These are phyloP conservation scores for Malurus elegans DNA, from an alignment of 2,113 vertebrate species.

Conservation along the genomic window DNA sequence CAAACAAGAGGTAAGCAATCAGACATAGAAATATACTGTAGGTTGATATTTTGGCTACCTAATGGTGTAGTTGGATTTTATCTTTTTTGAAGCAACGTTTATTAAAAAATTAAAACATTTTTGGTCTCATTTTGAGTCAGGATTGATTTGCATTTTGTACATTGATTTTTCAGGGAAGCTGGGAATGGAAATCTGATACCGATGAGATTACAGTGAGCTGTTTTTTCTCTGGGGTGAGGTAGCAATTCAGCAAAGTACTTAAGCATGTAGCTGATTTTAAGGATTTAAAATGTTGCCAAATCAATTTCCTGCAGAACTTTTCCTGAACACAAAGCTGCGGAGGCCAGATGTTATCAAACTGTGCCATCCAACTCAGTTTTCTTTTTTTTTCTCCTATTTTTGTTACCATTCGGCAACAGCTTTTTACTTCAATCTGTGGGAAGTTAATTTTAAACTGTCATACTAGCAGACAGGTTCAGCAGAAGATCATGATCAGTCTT, in stretches of 20 bases:
- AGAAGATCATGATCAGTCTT: background rate
- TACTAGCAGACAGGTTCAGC: background rate
- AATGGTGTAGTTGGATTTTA: background rate
- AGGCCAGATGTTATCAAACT: background rate
- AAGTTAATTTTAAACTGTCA: background rate
- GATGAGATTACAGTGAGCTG: background rate
- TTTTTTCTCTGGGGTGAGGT: background rate
- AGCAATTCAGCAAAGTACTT: background rate
- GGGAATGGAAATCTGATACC: constrained; percentile 7
- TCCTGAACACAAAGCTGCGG: background rate
- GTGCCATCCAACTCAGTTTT: background rate
- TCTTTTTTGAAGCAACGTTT: background rate
- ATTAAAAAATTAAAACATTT: background rate
- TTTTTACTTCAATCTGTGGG: background rate
- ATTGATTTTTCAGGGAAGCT: constrained; percentile 6
- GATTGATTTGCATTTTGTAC: constrained; percentile 10
- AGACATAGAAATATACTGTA: background rate
- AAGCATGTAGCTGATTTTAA: background rate
- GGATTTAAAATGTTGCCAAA: background rate
- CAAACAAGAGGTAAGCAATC: background rate
- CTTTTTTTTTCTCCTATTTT: background rate
- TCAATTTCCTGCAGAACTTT: background rate
- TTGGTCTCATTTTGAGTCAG: background rate
- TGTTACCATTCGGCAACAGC: background rate
- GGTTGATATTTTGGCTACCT: background rate